Evolutionary conservation across 1,140 invertebrate genomes (phyloP).

Genomic region (Drosophila orena): DNA sequence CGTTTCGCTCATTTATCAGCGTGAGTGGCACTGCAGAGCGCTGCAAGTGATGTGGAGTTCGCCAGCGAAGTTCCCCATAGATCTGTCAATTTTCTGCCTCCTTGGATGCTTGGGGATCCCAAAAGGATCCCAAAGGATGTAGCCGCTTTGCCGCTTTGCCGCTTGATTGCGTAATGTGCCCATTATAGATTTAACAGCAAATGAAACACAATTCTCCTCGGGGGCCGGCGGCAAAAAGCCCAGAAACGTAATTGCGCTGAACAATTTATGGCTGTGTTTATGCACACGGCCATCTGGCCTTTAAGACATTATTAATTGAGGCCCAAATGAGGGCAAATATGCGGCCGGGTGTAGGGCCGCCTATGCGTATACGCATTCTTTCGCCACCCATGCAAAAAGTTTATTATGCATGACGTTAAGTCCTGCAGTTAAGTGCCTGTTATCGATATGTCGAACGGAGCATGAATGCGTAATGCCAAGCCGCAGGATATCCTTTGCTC

Average conservation of each 20-base stretch:
- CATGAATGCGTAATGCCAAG: conserved; percentile 16
- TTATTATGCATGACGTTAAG: conserved; percentile 17
- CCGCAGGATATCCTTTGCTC: conserved; percentile 4
- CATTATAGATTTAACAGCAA: conserved; percentile 56
- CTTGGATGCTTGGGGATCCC: conserved; percentile 21
- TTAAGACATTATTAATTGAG: conserved; percentile 43
- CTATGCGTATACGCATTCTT: no score
- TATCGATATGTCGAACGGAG: conserved; percentile 24
- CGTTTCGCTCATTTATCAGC: conserved; percentile 60
- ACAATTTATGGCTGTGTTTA: conserved; percentile 63
- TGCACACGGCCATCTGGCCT: conserved; percentile 15
- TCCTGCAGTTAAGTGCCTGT: conserved; percentile 20
- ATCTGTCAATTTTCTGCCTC: conserved; percentile 56
- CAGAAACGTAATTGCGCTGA: conserved; percentile 51
- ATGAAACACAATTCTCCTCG: conserved; percentile 31
- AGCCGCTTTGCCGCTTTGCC: conserved; percentile 21
- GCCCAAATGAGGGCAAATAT: conserved; percentile 24
- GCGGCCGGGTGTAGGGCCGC: not conserved
- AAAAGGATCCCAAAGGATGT: conserved; percentile 41
- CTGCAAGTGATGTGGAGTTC: conserved; percentile 33
- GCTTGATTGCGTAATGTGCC: conserved; percentile 65
- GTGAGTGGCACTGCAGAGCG: conserved; percentile 5
- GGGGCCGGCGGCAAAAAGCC: not conserved
- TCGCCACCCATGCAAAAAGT: not conserved
- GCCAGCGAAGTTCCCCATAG: conserved; percentile 8